phyloP scores from a whole-genome alignment of 1,140 invertebrate genomes.

The Euura saliciscinereae region DNA sequence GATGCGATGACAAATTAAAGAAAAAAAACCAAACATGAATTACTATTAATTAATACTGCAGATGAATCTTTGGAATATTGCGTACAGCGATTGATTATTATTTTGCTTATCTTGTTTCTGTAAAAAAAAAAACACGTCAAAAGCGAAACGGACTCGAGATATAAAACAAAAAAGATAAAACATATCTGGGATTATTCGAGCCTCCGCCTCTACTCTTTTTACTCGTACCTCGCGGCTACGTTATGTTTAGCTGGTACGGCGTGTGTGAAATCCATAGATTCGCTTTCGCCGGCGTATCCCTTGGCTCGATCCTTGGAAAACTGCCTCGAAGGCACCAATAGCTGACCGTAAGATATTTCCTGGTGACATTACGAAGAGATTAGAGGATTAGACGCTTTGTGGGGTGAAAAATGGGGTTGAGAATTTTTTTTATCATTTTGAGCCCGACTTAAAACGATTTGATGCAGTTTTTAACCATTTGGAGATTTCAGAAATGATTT shows the following conservation, averaged over 20 bases:
- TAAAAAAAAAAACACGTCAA: conserved; percentile 9
- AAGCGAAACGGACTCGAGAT: conserved; percentile 18
- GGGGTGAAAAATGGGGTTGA: no score
- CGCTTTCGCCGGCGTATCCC: conserved; percentile 61
- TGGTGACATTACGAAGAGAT: conserved; percentile 33
- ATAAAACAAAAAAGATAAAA: conserved; percentile 11
- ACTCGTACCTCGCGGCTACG: conserved; percentile 68
- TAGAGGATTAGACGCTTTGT: no score
- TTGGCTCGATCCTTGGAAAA: conserved; percentile 53
- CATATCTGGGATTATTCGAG: not conserved
- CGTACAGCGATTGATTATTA: no score
- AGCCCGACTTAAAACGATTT: not conserved
- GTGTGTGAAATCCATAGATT: conserved; percentile 60
- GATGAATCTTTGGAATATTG: no score
- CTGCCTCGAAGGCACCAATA: conserved; percentile 78
- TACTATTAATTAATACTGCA: no score
- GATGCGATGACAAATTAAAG: no score
- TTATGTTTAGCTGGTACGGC: conserved; percentile 61
- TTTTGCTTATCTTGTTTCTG: not conserved
- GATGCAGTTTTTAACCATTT: conserved; percentile 8
- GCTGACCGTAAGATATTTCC: conserved; percentile 86
- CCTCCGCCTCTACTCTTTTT: not conserved
- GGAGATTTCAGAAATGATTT: conserved; percentile 13
- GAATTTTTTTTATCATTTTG: not conserved
- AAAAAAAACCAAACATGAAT: no score